Percentiles rank a stretch among this genome's conserved stretches.
Conservation (phyloP, 2,888 invertebrate species). For the Furcula furcula region DNA sequence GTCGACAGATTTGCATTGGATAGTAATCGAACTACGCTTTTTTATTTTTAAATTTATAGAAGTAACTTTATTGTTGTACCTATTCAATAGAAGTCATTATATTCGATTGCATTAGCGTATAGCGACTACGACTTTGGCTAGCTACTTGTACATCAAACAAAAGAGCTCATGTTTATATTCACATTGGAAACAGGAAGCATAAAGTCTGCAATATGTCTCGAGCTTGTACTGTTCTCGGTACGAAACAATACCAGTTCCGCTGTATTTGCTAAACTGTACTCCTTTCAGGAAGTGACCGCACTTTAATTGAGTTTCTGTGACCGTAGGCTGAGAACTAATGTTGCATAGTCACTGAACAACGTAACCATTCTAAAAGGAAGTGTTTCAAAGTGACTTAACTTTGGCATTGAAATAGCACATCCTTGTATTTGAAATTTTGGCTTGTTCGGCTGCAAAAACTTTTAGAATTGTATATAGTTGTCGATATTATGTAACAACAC, state of each 20-base stretch:
- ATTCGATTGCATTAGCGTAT: constrained; percentile 12
- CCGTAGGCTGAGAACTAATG: constrained; percentile 37
- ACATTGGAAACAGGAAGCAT: constrained; percentile 77
- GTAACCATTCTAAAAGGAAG: constrained; percentile 37
- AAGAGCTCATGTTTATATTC: constrained; percentile 69
- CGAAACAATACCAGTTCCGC: constrained; percentile 79
- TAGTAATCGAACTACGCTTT: too few relatives aligned
- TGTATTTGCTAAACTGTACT: constrained; percentile 71
- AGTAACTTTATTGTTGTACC: neutral
- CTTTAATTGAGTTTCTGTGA: constrained; percentile 47
- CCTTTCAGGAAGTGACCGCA: constrained; percentile 70
- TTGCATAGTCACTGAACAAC: constrained; percentile 25
- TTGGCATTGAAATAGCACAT: constrained; percentile 37
- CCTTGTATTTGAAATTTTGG: constrained; percentile 30
- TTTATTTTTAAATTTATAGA: too few relatives aligned
- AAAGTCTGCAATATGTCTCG: constrained; percentile 69
- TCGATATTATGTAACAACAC: constrained; percentile 20
- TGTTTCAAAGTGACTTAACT: constrained; percentile 29
- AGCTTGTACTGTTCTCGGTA: constrained; percentile 68
- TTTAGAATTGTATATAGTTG: constrained; percentile 26
- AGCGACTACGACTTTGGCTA: constrained; percentile 20
- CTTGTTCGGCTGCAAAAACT: constrained; percentile 10
- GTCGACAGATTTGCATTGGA: constrained; percentile 47
- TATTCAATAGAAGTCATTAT: constrained; percentile 9
- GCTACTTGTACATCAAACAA: constrained; percentile 48